phyloP scores from a whole-genome alignment of 2,113 vertebrate genomes.

The Scolopax mira region DNA sequence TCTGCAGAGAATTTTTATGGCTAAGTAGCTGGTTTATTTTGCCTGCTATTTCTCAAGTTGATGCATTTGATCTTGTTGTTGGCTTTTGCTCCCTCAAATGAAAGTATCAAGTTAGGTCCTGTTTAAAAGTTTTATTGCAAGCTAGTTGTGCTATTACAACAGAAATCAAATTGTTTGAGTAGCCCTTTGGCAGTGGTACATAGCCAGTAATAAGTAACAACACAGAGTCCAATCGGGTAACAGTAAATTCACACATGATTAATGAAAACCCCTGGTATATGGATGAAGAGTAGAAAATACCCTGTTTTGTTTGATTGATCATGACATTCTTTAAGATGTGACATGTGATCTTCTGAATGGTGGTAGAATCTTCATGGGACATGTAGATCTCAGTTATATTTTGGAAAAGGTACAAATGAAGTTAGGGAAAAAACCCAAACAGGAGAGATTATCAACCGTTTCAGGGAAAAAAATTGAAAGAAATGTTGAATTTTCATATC shows the following conservation, averaged over 20 bases:
- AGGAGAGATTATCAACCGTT: background rate
- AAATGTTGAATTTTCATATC: background rate
- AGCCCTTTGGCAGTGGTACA: background rate
- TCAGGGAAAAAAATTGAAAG: background rate
- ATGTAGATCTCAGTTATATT: background rate
- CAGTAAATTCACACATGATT: background rate
- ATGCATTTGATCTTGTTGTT: background rate
- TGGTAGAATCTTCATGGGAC: background rate
- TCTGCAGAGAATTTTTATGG: background rate
- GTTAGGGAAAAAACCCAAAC: background rate
- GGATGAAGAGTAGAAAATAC: background rate
- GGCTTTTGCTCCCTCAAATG: background rate
- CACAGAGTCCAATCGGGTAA: background rate
- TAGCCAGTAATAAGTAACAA: background rate
- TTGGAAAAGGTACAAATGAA: background rate
- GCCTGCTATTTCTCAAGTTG: background rate
- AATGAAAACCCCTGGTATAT: background rate
- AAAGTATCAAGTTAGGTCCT: background rate
- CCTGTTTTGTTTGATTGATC: background rate
- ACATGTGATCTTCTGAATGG: background rate
- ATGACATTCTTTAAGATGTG: background rate
- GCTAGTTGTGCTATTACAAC: background rate
- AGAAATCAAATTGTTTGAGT: background rate
- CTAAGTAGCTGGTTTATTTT: background rate
- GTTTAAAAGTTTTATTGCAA: background rate